Evolutionary conservation across 2,797 vertebrate species (phyloP), one percentile per base, ranked within the genome.

Genomic region (Sciurus carolinensis): DNA sequence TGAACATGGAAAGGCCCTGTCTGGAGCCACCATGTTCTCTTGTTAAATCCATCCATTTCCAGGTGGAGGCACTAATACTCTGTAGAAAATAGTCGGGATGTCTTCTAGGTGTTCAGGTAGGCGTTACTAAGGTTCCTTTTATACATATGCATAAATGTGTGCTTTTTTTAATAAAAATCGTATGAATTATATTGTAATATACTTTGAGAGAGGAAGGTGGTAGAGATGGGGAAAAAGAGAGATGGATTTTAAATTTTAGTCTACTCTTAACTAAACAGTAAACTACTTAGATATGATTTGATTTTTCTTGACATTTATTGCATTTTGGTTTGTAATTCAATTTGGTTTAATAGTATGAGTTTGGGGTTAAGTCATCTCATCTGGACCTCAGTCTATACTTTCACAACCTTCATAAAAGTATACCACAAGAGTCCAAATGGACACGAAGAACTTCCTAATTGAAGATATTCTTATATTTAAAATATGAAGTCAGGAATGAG

Each of bases 291-390:
- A 93, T 79, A 42, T 66, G 17, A 75, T 76, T 72, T 94, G 30
- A 93, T 90, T 91, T 82, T 33, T 92, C 44, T 87, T 96, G 42
- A 83, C 11, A 64, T 84, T 81, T 50, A 76, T 92, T 94, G 36
- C 33, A 75, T 64, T 96, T 89, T 96, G 33, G 18, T n/a, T 91
- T 92, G 73, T 39, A 24, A 93, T 33, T 73, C 36, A 72, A 10
- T 75, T 94, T 93, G 33, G 0, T 71, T 89, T 71, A 47, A 42
- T 15, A 79, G 57, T 69, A 95, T 47, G 26, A 77, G 30, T 50
- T 47, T 91, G 4, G 22, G 30, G 1, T 85, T 26, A 90, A 3
- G 42, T 92, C 24, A 64, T 7, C 28, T 95, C 5, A 66, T 86
- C 33, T 86, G 59, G 10, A 90, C 47, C 73, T 75, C 50, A 42